Evolutionary conservation across 2,797 vertebrate genomes (phyloP), one percentile per base, ranked within the genome.

Genomic region (Lacerta bilineata): DNA sequence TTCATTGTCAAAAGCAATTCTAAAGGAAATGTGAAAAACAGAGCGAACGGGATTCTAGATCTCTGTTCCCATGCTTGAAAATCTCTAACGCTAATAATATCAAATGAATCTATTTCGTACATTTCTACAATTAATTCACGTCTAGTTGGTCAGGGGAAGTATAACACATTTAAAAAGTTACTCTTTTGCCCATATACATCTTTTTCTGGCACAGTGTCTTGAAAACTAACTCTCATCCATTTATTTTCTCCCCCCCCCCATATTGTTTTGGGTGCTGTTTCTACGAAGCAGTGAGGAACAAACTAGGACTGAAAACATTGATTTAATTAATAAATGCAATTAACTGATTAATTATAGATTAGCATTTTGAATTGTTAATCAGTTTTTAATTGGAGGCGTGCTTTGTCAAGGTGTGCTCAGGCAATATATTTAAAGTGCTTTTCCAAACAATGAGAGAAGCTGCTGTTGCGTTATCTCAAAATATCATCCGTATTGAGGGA

Each of bases 321-420:
- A 90, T 88, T 94, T 86, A 36, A 69, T 88, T 90, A 41, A 86
- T 84, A 84, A 39, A 74, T 43, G 39, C 90, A 91, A 94, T 82
- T 94, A 93, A 87, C 10, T 93, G 93, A 91, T 84, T 94, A 92
- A 93, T 93, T 90, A 88, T 46, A 79, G 69, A 82, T 75, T 83
- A 87, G 91, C 43, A 64, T 90, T 92, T 92, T 29, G 91, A 76
- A 76, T 25, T 84, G 88, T 80, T 29, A 92, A 81, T 91, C 82
- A 90, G 75, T 4, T 89, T 59, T 94, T 88, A 84, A 91, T 91
- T 93, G 78, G 88, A 93, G 93, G 91, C 8, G 50, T 72, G n/a
- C 61, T 84, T 72, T 83, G 43, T 59, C 33, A 39, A 75, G 72
- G 72, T 85, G 72, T 76, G 55, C n/a, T 50, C 33, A 43, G 36